phyloP scores from a whole-genome alignment of 2,888 invertebrate genomes.

The Rugalucina vietnamica region DNA sequence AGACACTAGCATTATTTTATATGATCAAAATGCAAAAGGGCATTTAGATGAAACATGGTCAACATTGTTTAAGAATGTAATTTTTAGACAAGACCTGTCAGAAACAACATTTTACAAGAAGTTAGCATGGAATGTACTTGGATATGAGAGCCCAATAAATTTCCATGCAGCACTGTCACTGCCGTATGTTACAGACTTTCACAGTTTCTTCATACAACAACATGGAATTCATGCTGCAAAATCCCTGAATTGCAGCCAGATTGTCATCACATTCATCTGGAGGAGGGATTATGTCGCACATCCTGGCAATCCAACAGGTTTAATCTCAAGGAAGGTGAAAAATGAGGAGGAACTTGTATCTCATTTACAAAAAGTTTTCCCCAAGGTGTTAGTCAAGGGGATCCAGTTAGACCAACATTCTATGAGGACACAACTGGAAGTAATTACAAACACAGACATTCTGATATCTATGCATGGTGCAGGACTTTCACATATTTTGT shows the following conservation, averaged over 20 bases:
- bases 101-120: constrained; percentile 65
- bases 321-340: constrained; percentile 79
- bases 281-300: constrained; percentile 82
- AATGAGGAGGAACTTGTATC: constrained; percentile 81
- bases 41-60: constrained; percentile 79
- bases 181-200: constrained; percentile 78
- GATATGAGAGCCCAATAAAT: constrained; percentile 81
- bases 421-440: constrained; percentile 78
- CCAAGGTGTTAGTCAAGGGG: constrained; percentile 69
- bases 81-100: constrained; percentile 64
- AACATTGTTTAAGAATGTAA: constrained; percentile 75
- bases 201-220: constrained; percentile 77
- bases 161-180: constrained; percentile 68
- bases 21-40: constrained; percentile 79
- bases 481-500: constrained; percentile 81
- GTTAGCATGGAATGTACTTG: constrained; percentile 79
- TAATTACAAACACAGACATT: constrained; percentile 78
- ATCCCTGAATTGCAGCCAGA: constrained; percentile 71
- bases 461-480: constrained; percentile 84
- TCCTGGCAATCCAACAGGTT: constrained; percentile 80
- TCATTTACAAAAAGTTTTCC: constrained; percentile 64
- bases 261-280: constrained; percentile 80
- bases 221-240: constrained; percentile 55
- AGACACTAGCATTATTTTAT: constrained; percentile 75
- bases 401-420: constrained; percentile 78